These are phyloP conservation scores for Donacobius atricapilla DNA, from an alignment of 2,113 vertebrate species.

Conservation along the genomic window DNA sequence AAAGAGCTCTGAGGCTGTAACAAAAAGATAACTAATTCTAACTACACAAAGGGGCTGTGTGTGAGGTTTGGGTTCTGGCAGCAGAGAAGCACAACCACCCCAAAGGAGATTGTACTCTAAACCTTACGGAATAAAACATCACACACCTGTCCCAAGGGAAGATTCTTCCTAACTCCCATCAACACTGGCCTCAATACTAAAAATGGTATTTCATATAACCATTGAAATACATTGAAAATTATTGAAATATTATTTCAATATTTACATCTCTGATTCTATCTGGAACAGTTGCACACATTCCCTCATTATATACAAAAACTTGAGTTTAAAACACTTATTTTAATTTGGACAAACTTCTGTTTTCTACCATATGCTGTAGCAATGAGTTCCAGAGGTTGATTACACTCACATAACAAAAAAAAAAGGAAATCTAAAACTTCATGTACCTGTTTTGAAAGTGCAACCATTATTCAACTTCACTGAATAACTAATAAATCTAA, in stretches of 20 bases:
- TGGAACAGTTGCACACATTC: neutral
- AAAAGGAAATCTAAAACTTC: neutral
- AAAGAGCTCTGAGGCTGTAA: conserved; percentile 38
- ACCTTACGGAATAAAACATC: neutral
- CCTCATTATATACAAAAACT: neutral
- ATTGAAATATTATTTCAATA: neutral
- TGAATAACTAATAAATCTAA: neutral
- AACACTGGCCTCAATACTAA: neutral
- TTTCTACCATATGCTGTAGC: neutral
- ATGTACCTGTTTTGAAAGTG: neutral
- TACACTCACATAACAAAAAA: neutral
- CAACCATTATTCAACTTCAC: neutral
- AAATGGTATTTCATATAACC: neutral
- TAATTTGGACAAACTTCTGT: neutral
- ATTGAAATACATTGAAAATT: neutral
- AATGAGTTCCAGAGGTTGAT: neutral
- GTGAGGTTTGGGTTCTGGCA: neutral
- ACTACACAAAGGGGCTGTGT: neutral
- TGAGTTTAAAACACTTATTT: neutral
- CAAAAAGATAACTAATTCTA: conserved; percentile 14
- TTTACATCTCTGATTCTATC: neutral
- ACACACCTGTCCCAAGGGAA: neutral
- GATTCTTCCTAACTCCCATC: neutral
- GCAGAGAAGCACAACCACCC: neutral
- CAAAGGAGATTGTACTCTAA: neutral